Base-by-base conservation (phyloP, 2,888 invertebrate genomes). In the Pachliopta kotzebuea region DNA sequence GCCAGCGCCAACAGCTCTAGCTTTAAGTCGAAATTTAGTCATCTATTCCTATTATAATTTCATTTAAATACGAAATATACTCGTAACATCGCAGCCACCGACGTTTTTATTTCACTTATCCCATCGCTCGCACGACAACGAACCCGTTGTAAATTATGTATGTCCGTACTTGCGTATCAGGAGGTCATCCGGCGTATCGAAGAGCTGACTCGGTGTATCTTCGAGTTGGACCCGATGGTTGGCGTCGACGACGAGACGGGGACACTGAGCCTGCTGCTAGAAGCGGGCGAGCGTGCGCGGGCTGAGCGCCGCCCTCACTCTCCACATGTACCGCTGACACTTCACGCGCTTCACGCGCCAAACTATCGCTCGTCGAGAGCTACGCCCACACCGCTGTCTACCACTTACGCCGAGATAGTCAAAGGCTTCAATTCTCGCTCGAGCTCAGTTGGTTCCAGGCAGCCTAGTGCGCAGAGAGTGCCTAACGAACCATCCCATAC, bases 381-480 rank as follows among this genome's bases (percentile, higher is more conserved):
- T 20, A 23, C 55, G 42, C 54, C 60, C n/a, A 55, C 60, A 54
- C 95, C 94, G 4, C 96, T 95, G 37, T 94, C 94, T 26, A 94
- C 95, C 57, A 94, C 96, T 56, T 97, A 96, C 82, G 96, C 97
- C 57, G 96, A 96, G 85, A 95, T 97, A 69, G 92, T 96, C 67
- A 93, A 94, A 72, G 96, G 96, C 89, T 76, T 77, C 69, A 77
- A 79, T 77, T 86, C 86, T 55, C 77, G 90, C 69, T 85, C 89
- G 67, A 83, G 84, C 76, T 84, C 90, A 57, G 76, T 78, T 18
- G 76, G 78, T 65, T 81, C 82, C 45, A 73, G 81, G 63, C 74
- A 76, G 42, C 74, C 76, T 62, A 77, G 80, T 66, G 74, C 76
- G 29, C 78, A 75, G 26, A 73, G 77, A 70, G 70, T 69, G 49